Conservation (phyloP, 2,113 vertebrate species). For the Pluvianellus socialis region DNA sequence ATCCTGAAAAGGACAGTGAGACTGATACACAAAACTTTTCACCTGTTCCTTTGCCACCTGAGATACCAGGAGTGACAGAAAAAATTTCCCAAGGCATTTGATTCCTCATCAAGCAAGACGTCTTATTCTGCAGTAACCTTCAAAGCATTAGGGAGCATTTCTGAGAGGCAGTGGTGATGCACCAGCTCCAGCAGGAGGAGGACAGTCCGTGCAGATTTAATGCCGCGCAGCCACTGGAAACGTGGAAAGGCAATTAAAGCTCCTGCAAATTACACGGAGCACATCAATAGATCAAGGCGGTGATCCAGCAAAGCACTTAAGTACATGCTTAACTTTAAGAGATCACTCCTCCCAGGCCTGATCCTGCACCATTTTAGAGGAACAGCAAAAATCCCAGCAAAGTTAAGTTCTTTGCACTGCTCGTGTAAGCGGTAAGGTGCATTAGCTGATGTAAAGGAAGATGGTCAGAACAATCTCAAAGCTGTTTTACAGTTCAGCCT, state of each 20-base stretch:
- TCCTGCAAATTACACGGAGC: not conserved
- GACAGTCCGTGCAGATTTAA: not conserved
- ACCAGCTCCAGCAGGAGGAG: not conserved
- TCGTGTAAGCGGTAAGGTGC: rapidly evolving
- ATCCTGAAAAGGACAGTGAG: not conserved
- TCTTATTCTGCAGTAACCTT: not conserved
- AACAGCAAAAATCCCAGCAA: not conserved
- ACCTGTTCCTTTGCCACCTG: not conserved
- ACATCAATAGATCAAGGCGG: constrained; percentile 24
- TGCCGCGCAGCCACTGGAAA: constrained; percentile 11
- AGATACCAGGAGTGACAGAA: not conserved
- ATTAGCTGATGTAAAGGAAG: not conserved
- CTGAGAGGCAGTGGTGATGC: not conserved
- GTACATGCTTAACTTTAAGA: constrained; percentile 15
- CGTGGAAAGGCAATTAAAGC: constrained; percentile 1
- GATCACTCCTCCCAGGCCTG: not conserved
- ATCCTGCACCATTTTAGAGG: not conserved
- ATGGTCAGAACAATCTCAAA: not conserved
- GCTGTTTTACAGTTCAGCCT: not conserved
- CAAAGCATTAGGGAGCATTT: not conserved
- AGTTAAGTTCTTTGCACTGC: not conserved
- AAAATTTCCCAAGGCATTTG: not conserved
- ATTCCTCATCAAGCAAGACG: not conserved
- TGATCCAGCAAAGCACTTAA: constrained; percentile 52
- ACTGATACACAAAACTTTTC: not conserved